Conservation (phyloP, 2,113 vertebrate genomes). For the Tragelaphus scriptus region DNA sequence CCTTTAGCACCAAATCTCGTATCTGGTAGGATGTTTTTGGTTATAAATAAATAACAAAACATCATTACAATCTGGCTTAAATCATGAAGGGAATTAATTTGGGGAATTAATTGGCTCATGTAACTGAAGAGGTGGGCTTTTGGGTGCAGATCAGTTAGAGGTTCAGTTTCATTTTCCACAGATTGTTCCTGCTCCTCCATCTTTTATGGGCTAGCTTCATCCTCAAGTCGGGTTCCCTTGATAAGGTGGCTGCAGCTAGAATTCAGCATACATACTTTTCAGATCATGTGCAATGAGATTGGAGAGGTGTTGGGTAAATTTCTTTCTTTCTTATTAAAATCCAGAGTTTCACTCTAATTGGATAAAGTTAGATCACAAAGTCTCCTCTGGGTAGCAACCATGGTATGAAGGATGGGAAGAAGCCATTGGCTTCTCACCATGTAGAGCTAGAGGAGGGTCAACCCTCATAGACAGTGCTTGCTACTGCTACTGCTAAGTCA, state of each 20-base stretch:
- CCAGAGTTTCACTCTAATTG: neutral
- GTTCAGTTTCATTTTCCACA: accelerated
- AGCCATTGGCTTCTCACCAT: neutral
- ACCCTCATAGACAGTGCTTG: neutral
- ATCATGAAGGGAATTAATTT: neutral
- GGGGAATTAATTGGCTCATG: neutral
- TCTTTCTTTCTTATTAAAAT: neutral
- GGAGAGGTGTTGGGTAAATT: neutral
- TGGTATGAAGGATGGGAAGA: neutral
- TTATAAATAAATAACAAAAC: neutral
- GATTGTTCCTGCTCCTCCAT: neutral
- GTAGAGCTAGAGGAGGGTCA: neutral
- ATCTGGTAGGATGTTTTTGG: neutral
- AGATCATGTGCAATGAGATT: neutral
- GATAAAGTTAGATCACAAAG: neutral
- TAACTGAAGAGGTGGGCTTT: neutral
- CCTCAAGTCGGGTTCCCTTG: neutral
- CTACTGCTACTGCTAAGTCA: too few species aligned
- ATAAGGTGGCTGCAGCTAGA: neutral
- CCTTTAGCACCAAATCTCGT: neutral
- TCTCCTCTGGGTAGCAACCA: neutral
- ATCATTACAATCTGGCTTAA: neutral
- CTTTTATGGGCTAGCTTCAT: too few species aligned
- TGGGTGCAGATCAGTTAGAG: too few species aligned
- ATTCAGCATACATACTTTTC: neutral